Conservation (phyloP, 1,140 invertebrate genomes). For the Caenorhabditis brenneri region DNA sequence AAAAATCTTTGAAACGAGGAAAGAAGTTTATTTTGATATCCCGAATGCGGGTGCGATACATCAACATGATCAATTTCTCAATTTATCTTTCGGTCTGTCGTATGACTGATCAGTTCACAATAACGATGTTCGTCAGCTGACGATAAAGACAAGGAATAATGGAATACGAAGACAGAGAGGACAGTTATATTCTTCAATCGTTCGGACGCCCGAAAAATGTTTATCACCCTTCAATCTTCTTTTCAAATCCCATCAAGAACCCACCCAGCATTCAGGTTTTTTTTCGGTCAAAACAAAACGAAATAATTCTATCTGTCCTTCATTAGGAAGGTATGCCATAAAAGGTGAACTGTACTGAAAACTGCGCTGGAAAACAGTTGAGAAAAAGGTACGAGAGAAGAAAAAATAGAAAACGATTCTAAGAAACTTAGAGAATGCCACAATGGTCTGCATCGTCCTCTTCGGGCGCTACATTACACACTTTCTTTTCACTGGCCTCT, state of each 20-base stretch:
- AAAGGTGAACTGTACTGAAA: conserved; percentile 17
- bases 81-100: conserved; percentile 3
- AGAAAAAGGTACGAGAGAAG: neutral
- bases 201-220: conserved; percentile 8
- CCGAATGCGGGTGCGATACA: neutral
- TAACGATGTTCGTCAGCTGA: conserved; percentile 43
- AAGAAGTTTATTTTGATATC: neutral
- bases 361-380: neutral
- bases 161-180: neutral
- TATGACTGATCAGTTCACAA: conserved; percentile 42
- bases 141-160: neutral
- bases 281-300: neutral
- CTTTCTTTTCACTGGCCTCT: neutral
- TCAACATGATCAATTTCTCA: conserved; percentile 37
- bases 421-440: neutral
- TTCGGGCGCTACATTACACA: conserved; percentile 22
- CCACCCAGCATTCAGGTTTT: neutral
- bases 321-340: neutral
- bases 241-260: neutral
- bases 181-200: neutral
- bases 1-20: neutral
- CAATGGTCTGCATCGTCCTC: neutral
- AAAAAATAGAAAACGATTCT: neutral
- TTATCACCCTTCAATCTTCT: neutral
- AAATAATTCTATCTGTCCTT: neutral